A percentile compares a stretch with the other conserved stretches of the same genome.
Conservation (phyloP, 53 echinoderm and acorn worm species). For the Temnopleurus reevesii region DNA sequence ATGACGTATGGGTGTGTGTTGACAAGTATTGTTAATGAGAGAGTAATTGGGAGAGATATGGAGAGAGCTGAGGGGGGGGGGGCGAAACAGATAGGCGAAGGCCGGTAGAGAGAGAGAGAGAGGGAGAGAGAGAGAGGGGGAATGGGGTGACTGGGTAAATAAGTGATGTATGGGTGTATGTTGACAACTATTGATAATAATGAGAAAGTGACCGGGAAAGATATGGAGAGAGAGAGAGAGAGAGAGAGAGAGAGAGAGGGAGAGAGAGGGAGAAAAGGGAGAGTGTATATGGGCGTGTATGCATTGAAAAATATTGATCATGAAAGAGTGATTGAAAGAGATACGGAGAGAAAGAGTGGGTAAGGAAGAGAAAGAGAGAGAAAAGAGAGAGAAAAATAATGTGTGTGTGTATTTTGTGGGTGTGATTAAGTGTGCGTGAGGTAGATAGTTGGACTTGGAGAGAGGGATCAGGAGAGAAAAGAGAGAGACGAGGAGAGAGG, state of each 20-base stretch:
- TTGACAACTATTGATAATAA: no score
- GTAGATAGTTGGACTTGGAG: background rate
- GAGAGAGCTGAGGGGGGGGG: no score
- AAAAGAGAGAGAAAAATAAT: background rate
- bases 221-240: background rate
- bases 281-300: background rate
- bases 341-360: background rate
- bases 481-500: background rate
- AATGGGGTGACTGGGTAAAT: background rate
- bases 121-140: background rate
- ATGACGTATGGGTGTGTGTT: no score
- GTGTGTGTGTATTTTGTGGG: background rate
- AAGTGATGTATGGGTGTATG: no score
- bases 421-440: background rate
- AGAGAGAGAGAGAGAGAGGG: background rate
- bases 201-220: background rate
- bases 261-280: background rate
- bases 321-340: background rate
- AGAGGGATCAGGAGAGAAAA: background rate
- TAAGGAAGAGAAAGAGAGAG: background rate
- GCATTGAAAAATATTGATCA: no score
- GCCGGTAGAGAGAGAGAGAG: background rate
- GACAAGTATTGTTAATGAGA: no score
- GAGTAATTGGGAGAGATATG: no score
- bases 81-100: no score